Percentiles rank a stretch among this genome's conserved stretches.
Conservation (phyloP, 2,888 invertebrate genomes). For the Synanthedon formicaeformis region DNA sequence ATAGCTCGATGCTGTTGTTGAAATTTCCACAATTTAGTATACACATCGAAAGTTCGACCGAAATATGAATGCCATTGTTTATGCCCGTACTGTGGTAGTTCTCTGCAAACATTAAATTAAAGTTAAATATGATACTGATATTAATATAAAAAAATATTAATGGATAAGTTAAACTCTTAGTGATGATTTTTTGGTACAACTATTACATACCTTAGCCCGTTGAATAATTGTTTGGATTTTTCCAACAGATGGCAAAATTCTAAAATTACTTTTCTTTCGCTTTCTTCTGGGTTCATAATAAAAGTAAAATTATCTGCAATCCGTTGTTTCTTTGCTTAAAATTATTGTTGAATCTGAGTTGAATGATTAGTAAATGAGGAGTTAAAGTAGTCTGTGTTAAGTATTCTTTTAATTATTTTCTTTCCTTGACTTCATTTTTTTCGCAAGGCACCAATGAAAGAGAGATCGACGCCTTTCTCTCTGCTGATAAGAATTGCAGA, state of each 20-base stretch:
- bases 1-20: slow-evolving; percentile 95
- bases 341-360: too few species aligned
- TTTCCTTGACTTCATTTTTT: too few species aligned
- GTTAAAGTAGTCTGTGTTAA: too few species aligned
- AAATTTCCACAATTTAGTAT: slow-evolving; percentile 97
- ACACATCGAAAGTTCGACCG: slow-evolving; percentile 96
- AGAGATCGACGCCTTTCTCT: too few species aligned
- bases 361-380: too few species aligned
- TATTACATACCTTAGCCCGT: slow-evolving; percentile 82
- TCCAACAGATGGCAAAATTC: slow-evolving; percentile 97
- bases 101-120: slow-evolving; percentile 70
- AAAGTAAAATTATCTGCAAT: too few species aligned
- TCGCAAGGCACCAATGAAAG: too few species aligned
- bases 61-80: slow-evolving; percentile 99
- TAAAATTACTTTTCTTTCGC: slow-evolving; percentile 91
- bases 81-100: slow-evolving; percentile 96
- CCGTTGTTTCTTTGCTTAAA: too few species aligned
- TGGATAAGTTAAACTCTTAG: too few species aligned
- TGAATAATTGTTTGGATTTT: slow-evolving; percentile 97
- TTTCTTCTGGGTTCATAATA: slow-evolving; percentile 73
- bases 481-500: too few species aligned
- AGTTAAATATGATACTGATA: not conserved
- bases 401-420: too few species aligned
- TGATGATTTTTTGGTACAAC: too few species aligned
- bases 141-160: not conserved